Percentiles rank a stretch among this genome's conserved stretches.
Conservation (phyloP, 1,140 invertebrate genomes). For the Drosophila trapezifrons region DNA sequence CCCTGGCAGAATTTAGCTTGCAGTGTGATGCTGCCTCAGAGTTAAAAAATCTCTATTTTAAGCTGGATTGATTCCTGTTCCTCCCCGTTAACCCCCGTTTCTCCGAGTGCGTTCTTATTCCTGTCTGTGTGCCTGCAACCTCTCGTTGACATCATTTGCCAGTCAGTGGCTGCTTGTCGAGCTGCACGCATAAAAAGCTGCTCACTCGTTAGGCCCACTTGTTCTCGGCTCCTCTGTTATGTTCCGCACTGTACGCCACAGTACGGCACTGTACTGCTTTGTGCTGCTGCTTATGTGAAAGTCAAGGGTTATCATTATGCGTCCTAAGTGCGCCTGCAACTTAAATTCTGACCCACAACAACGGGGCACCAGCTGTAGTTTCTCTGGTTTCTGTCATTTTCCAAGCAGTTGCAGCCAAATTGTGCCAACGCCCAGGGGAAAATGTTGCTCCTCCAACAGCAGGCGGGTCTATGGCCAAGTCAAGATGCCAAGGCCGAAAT, state of each 20-base stretch:
- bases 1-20: background rate
- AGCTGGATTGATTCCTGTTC: background rate
- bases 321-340: conserved; percentile 47
- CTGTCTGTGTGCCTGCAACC: conserved; percentile 52
- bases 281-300: conserved; percentile 62
- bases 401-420: conserved; percentile 75
- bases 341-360: conserved; percentile 62
- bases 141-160: conserved; percentile 77
- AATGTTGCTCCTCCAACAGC: conserved; percentile 15
- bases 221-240: conserved; percentile 45
- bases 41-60: background rate
- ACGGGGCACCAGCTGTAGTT: conserved; percentile 47
- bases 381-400: conserved; percentile 62
- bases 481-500: conserved; percentile 61
- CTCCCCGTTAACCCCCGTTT: background rate
- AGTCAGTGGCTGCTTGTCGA: conserved; percentile 63
- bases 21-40: no score
- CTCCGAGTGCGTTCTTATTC: conserved; percentile 20
- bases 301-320: conserved; percentile 77
- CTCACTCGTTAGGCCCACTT: conserved; percentile 74
- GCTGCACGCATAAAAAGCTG: conserved; percentile 70
- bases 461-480: conserved; percentile 41
- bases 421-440: conserved; percentile 56
- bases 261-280: background rate
- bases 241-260: conserved; percentile 23